These are phyloP conservation scores for Burhinus oedicnemus DNA, from an alignment of 2,113 vertebrate genomes.

Conservation along the genomic window DNA sequence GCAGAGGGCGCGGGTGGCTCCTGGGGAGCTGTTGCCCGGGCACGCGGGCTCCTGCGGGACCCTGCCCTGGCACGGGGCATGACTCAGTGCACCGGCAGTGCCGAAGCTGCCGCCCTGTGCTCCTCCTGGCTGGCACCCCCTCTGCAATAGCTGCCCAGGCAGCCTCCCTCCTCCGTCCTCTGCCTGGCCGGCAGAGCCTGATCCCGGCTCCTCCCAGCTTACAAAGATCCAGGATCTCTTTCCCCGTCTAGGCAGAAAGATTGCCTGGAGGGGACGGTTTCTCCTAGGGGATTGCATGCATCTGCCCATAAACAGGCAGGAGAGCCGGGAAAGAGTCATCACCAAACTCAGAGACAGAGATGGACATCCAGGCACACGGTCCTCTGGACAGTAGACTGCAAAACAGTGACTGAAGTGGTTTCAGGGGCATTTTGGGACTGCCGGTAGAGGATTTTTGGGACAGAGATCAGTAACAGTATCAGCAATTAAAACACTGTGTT, in stretches of 20 bases:
- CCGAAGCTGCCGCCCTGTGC: neutral
- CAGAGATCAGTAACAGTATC: neutral
- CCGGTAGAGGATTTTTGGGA: neutral
- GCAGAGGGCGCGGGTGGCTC: neutral
- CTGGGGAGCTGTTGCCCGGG: neutral
- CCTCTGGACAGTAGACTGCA: neutral
- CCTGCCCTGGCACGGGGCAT: neutral
- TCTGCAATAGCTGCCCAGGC: neutral
- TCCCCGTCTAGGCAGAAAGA: neutral
- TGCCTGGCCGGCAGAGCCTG: neutral
- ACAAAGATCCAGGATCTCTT: neutral
- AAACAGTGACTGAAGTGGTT: neutral
- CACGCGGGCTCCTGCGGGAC: neutral
- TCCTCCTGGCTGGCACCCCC: neutral
- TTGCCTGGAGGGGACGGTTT: neutral
- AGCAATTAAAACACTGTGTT: neutral
- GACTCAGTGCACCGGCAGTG: constrained; percentile 10
- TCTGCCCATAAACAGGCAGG: neutral
- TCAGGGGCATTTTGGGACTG: neutral
- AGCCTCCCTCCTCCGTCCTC: neutral
- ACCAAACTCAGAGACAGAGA: neutral
- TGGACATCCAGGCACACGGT: neutral
- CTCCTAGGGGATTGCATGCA: neutral
- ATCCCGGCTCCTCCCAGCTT: neutral
- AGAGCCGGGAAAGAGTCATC: neutral